phyloP scores from a whole-genome alignment of 2,113 vertebrate species.

The Oostethus manadensis region DNA sequence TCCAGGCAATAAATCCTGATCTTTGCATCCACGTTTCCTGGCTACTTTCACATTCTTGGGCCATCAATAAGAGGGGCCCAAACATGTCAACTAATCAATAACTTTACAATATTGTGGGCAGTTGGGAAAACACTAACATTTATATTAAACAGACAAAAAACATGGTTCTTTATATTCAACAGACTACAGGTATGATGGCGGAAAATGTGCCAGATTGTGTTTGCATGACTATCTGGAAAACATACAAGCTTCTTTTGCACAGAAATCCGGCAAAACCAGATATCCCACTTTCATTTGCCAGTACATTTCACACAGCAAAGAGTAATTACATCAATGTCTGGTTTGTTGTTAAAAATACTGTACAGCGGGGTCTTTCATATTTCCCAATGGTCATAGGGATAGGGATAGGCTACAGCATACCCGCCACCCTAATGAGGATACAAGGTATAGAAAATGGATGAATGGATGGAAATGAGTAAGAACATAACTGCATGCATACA shows the following conservation, averaged over 20 bases:
- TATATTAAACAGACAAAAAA: constrained; percentile 69
- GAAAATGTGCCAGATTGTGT: constrained; percentile 54
- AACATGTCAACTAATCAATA: constrained; percentile 92
- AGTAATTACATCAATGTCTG: too few relatives aligned
- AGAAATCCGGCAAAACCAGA: not conserved
- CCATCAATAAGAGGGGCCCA: constrained; percentile 92
- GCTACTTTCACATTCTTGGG: constrained; percentile 93
- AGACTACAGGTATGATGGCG: constrained; percentile 28
- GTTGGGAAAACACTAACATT: constrained; percentile 77
- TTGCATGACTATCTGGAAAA: constrained; percentile 21
- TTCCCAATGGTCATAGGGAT: too few relatives aligned
- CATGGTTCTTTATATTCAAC: constrained; percentile 38
- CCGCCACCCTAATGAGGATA: too few relatives aligned
- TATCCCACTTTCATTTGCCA: too few relatives aligned
- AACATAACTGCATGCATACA: too few relatives aligned
- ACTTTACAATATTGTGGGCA: constrained; percentile 81
- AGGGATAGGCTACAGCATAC: too few relatives aligned
- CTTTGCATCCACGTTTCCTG: constrained; percentile 90
- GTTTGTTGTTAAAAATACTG: too few relatives aligned
- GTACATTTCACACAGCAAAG: too few relatives aligned
- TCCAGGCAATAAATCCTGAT: constrained; percentile 98
- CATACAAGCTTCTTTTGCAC: constrained; percentile 29
- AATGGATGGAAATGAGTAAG: too few relatives aligned
- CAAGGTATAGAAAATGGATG: too few relatives aligned
- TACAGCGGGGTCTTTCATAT: too few relatives aligned